These are phyloP conservation scores for Sander lucioperca DNA, from an alignment of 2,113 vertebrate genomes.

Conservation along the genomic window DNA sequence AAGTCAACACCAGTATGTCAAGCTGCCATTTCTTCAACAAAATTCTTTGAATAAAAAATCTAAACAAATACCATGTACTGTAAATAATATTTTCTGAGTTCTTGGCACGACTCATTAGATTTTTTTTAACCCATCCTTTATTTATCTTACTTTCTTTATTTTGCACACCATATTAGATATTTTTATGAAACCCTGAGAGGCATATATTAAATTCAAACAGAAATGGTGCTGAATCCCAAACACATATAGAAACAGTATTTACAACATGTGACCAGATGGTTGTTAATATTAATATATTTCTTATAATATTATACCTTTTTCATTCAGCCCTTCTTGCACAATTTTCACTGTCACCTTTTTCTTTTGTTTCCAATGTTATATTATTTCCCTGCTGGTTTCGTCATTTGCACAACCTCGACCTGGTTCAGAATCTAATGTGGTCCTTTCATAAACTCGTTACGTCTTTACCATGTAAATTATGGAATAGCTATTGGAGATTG, in stretches of 20 bases:
- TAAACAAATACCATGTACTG: background rate
- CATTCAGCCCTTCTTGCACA: background rate
- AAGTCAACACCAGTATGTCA: background rate
- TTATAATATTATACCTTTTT: background rate
- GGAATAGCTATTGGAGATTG: background rate
- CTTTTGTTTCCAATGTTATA: background rate
- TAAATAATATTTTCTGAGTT: conserved; percentile 5
- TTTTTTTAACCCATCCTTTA: background rate
- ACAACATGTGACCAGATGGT: background rate
- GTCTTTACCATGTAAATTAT: background rate
- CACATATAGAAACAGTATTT: background rate
- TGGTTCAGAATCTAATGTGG: background rate
- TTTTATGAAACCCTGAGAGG: background rate
- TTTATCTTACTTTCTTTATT: background rate
- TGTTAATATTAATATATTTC: background rate
- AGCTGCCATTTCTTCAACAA: background rate
- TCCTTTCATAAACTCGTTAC: background rate
- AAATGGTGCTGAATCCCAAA: background rate
- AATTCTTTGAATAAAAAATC: background rate
- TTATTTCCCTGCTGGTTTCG: background rate
- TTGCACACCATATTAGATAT: background rate
- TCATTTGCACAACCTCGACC: conserved; percentile 1
- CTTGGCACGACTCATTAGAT: background rate
- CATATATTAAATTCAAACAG: background rate
- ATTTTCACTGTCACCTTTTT: background rate